phyloP scores from a whole-genome alignment of 2,797 vertebrate species.

The Poeciliopsis paucimaculata region DNA sequence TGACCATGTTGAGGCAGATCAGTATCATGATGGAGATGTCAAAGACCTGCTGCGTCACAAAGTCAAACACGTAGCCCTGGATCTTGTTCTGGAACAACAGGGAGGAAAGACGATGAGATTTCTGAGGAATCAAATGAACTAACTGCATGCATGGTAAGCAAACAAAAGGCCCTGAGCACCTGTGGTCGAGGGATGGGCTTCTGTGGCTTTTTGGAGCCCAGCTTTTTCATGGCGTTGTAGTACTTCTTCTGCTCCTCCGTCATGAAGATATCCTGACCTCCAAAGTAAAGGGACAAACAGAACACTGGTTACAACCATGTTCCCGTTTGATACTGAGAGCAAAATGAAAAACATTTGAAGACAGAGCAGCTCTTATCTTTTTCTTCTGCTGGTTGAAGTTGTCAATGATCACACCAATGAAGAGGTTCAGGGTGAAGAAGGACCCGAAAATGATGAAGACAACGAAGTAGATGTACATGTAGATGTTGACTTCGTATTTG shows the following conservation, averaged over 20 bases:
- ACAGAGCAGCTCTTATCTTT: conserved; percentile 90
- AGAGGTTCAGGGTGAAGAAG: conserved; percentile 98
- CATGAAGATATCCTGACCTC: conserved; percentile 99
- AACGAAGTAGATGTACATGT: conserved; percentile 99
- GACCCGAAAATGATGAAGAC: conserved; percentile 99
- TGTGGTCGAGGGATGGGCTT: conserved; percentile 96
- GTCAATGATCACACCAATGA: conserved; percentile 99
- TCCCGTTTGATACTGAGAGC: neutral
- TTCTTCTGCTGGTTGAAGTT: conserved; percentile 99
- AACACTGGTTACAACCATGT: conserved; percentile 83
- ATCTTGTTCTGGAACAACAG: conserved; percentile 86
- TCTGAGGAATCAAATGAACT: neutral
- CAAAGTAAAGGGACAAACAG: conserved; percentile 90
- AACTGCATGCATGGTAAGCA: neutral
- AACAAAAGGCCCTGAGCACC: conserved; percentile 57
- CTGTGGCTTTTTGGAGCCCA: conserved; percentile 98
- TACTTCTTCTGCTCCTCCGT: conserved; percentile 99
- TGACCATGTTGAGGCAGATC: conserved; percentile 99
- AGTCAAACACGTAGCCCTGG: conserved; percentile 96
- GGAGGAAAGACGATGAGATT: neutral
- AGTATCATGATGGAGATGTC: conserved; percentile 99
- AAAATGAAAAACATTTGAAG: conserved; percentile 9
- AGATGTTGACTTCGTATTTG: conserved; percentile 95
- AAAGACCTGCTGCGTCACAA: conserved; percentile 97
- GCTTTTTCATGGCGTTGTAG: conserved; percentile 99